Base-by-base conservation (phyloP, 2,888 invertebrate species). In the Hanleya hanleyi region DNA sequence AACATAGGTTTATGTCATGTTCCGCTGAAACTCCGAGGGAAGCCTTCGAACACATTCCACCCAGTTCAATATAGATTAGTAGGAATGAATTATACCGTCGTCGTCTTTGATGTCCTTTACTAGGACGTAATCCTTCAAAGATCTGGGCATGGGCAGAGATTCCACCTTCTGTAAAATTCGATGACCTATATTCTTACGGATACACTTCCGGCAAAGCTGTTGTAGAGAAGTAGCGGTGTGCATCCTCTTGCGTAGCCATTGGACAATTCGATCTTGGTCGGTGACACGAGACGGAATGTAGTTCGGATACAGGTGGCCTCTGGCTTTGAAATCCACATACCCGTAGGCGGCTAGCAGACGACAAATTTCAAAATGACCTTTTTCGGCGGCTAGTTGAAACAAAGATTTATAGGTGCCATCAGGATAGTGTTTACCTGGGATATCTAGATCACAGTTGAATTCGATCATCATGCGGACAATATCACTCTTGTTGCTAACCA, bases 361-460 rank as follows among this genome's bases (percentile, higher is more conserved):
- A 73, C 89, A 87, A 33, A 87, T 84, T 71, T 88, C 88, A 70
- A 86, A 86, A 73, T 90, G 86, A 12, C 89, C 89, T 49, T 86
- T 83, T 71, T 89, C 89, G 29, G 89, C 84, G 41, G 88, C 89
- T 29, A 90, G 77, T 67, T 87, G 86, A 76, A 90, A 87, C 65
- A 88, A 75, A 35, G 86, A 86, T 68, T 88, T 87, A 76, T 86
- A 86, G 18, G 84, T 78, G 36, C 89, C 90, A 64, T 87, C 87
- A 66, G 87, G 84, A 71, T 86, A 86, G 72, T 88, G 86, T 77
- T 89, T 90, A 41, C 86, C 86, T 15, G 90, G 89, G 69, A 85
- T 83, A 77, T 90, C 89, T 68, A 88, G 80, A 77, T 89, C 88
- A 81, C 89, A 89, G 80, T 90, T 90, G 79, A 86, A 85, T 51